Conservation (phyloP, 2,797 vertebrate genomes). For the Cyclopterus lumpus region DNA sequence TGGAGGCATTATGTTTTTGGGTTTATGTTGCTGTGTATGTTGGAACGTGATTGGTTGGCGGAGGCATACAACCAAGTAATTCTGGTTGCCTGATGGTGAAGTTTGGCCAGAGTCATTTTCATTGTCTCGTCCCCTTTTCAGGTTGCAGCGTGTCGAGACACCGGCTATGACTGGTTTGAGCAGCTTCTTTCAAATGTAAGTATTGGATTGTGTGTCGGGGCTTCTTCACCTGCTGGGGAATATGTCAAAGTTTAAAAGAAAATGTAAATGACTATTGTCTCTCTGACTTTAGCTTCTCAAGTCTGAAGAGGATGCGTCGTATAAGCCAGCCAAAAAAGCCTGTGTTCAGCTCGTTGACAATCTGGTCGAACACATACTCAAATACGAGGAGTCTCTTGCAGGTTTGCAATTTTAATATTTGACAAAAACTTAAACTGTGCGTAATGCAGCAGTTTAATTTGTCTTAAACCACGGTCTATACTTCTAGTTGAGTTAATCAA, state of each 20-base stretch:
- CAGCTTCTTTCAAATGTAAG: conserved; percentile 97
- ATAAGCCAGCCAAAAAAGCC: conserved; percentile 97
- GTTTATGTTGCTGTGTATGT: too few species aligned
- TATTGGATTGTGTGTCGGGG: conserved; percentile 27
- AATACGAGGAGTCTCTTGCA: conserved; percentile 96
- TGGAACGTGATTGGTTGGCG: neutral
- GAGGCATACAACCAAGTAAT: neutral
- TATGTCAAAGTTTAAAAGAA: neutral
- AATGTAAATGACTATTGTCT: neutral
- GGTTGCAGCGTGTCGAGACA: conserved; percentile 97
- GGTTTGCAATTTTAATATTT: conserved; percentile 77
- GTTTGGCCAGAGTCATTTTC: neutral
- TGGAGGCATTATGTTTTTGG: neutral
- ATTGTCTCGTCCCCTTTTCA: conserved; percentile 55
- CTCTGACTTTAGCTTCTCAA: conserved; percentile 87
- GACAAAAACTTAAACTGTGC: neutral
- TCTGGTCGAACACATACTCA: conserved; percentile 97
- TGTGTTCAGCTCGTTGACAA: conserved; percentile 98
- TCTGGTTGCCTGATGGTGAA: neutral
- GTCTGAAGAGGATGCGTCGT: conserved; percentile 95
- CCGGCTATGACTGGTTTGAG: conserved; percentile 99
- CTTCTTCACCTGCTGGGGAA: neutral
- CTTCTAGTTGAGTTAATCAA: neutral
- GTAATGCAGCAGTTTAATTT: neutral
- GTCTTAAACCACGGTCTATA: neutral